A percentile compares a stretch with the other conserved stretches of the same genome.
These are phyloP conservation scores for Entomyzon cyanotis DNA, from an alignment of 2,113 vertebrate species.

Conservation along the genomic window DNA sequence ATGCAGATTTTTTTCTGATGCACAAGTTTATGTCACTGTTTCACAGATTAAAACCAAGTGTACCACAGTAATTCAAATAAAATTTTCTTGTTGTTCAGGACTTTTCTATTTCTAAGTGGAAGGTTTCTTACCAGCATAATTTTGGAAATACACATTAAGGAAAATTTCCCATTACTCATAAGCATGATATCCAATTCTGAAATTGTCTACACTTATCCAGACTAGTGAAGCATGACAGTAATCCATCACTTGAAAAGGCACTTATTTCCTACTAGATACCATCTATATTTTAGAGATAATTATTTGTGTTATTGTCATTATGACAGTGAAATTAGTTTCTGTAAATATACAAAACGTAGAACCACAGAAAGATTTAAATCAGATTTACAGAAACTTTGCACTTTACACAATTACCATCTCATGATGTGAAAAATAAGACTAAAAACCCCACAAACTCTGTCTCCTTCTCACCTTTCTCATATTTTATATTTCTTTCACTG, in stretches of 20 bases:
- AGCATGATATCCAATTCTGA: not conserved
- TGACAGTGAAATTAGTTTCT: not conserved
- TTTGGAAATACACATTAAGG: not conserved
- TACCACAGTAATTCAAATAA: not conserved
- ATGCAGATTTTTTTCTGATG: not conserved
- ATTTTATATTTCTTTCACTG: not conserved
- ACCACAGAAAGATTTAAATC: not conserved
- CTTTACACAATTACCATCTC: not conserved
- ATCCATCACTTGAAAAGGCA: not conserved
- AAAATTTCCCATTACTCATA: not conserved
- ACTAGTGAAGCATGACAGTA: not conserved
- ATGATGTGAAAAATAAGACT: not conserved
- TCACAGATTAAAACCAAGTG: not conserved
- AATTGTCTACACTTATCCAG: not conserved
- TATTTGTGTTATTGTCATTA: not conserved
- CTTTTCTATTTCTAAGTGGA: not conserved
- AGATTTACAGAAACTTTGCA: not conserved
- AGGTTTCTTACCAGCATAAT: not conserved
- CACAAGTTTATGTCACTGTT: not conserved
- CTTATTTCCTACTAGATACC: not conserved
- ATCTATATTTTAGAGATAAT: constrained; percentile 9
- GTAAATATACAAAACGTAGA: not conserved
- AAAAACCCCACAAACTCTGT: not conserved
- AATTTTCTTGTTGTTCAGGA: not conserved
- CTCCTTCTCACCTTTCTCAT: not conserved